Evolutionary conservation across 2,888 invertebrate species (phyloP), one percentile per base, ranked within the genome.

Genomic region (Sympetrum striolatum): DNA sequence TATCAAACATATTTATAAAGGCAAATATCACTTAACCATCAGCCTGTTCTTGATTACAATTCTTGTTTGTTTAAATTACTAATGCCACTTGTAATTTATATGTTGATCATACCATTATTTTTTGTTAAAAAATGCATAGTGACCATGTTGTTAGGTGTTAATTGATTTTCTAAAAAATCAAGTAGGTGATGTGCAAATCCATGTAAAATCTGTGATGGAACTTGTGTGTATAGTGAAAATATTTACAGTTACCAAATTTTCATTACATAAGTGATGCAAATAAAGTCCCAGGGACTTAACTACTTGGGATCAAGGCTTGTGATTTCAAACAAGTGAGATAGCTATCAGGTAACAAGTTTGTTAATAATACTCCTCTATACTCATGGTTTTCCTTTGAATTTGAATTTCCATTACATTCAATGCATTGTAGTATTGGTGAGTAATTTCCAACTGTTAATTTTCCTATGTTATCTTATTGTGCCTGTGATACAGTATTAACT

Each of bases 271-370:
- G 86, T 86, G 60, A 86, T 58, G 86, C 86, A 60, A 37, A 60
- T 60, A 35, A 86, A 64, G 60, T 86, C 86, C 64, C 60, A 53
- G 64, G 35, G 82, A 86, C 86, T 86, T 15, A 5, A 86, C 25
- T 60, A 37, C 22, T 86, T 60, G 86, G 86, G 86, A 86, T 86
- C 86, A 86, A 86, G 86, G 86, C 86, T 86, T 86, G 86, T 86
- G 86, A 86, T 86, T 86, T 60, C 18, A 86, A 86, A 86, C 60
- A 86, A 73, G 86, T 86, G 60, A 86, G 58, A 60, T 60, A 60
- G 86, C 22, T 37, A 35, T 25, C 35, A 82, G 31, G 31, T 86
- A 86, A 58, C 35, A 53, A 37, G 22, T 86, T 86, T 73, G 25
- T 73, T 73, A 31, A 31, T 73, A 73, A 86, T 60, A n/a, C 86